Evolutionary conservation across 2,888 invertebrate genomes (phyloP).

Genomic region (Anthophora plumipes): DNA sequence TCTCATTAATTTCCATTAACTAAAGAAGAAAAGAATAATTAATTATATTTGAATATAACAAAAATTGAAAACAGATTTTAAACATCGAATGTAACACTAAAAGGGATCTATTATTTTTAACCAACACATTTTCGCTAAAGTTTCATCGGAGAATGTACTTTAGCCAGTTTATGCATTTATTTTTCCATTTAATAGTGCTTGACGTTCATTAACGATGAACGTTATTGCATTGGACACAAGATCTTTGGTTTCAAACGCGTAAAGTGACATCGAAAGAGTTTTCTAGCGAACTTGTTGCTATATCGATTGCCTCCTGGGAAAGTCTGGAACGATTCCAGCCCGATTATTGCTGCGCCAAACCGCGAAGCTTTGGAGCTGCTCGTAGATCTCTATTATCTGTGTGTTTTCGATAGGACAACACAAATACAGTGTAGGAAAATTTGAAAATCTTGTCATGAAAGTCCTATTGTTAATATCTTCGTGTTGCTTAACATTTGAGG

Average conservation of each 20-base stretch:
- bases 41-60: too few species aligned
- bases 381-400: slow-evolving; percentile 22
- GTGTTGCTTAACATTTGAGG: too few species aligned
- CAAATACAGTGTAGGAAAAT: background rate
- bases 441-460: background rate
- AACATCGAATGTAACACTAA: too few species aligned
- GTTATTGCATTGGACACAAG: background rate
- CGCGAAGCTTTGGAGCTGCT: slow-evolving; percentile 26
- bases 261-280: slow-evolving; percentile 6
- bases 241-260: slow-evolving; percentile 1
- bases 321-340: slow-evolving; percentile 74
- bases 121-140: background rate
- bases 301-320: slow-evolving; percentile 49
- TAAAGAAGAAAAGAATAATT: too few species aligned
- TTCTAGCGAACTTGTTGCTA: slow-evolving; percentile 72
- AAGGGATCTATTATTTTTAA: background rate
- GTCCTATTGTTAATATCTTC: too few species aligned
- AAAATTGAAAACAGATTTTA: too few species aligned
- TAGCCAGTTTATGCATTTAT: background rate
- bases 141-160: background rate
- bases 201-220: background rate
- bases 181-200: slow-evolving; percentile 5
- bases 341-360: slow-evolving; percentile 45
- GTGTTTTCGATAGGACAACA: slow-evolving; percentile 4
- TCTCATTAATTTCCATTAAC: too few species aligned